Evolutionary conservation across 2,888 invertebrate genomes (phyloP).

Genomic region (Mamestra brassicae): DNA sequence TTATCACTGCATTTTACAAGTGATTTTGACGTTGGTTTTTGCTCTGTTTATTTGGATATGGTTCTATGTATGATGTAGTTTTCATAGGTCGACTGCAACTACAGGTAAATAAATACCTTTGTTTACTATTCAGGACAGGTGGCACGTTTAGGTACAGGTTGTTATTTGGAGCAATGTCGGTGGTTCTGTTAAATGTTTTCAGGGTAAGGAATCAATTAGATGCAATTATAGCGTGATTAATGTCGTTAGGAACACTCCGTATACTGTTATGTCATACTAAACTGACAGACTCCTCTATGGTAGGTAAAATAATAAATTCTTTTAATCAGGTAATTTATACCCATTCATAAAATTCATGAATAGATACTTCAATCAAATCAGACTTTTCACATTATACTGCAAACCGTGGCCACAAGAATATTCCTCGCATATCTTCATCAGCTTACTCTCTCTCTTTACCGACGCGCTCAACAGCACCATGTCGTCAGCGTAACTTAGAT

Average conservation of each 20-base stretch:
- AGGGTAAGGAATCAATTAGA: slow-evolving; percentile 21
- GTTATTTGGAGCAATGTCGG: slow-evolving; percentile 58
- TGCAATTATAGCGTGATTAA: slow-evolving; percentile 9
- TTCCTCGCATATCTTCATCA: too few relatives aligned
- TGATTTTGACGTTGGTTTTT: neutral
- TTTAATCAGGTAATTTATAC: too few relatives aligned
- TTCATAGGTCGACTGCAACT: slow-evolving; percentile 28
- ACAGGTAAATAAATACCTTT: slow-evolving; percentile 55
- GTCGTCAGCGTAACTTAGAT: too few relatives aligned
- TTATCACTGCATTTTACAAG: neutral
- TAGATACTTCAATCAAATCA: too few relatives aligned
- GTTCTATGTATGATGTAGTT: slow-evolving; percentile 32
- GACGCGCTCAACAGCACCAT: too few relatives aligned
- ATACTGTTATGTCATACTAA: slow-evolving; percentile 4
- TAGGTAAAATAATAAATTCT: neutral
- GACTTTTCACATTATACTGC: too few relatives aligned
- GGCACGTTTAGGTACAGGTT: slow-evolving; percentile 31
- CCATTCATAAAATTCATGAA: too few relatives aligned
- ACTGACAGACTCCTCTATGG: neutral
- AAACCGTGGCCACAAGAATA: too few relatives aligned
- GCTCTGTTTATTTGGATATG: neutral
- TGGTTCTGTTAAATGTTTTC: slow-evolving; percentile 14
- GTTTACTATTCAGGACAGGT: slow-evolving; percentile 53
- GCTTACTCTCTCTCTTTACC: too few relatives aligned
- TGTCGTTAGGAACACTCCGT: neutral